Evolutionary conservation across 2,888 invertebrate species (phyloP), one percentile per base, ranked within the genome.

Genomic region (Noctua janthina): DNA sequence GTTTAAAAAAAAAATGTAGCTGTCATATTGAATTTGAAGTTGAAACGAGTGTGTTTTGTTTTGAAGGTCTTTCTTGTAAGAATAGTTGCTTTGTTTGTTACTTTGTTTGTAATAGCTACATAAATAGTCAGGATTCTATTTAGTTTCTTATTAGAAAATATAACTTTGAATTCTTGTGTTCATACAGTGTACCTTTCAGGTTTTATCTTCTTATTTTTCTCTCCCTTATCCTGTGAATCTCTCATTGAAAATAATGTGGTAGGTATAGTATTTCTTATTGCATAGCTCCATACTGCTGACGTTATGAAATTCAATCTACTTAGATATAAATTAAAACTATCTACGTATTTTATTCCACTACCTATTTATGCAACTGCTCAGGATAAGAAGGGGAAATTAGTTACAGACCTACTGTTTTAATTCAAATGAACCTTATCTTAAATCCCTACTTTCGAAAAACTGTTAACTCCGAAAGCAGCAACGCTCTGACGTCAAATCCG

Each of bases 21-120:
- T 72, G 82, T 82, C 82, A 82, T 74, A 74, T 64, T 82, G 35
- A 11, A n/a, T 86, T 83, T 74, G 51, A 83, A 68, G 73, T 84
- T 86, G 17, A 83, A 88, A 59, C 78, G 56, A 75, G 35, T 71
- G n/a, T 49, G 74, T 74, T 77, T 74, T 74, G 59, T 76, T 71
- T 71, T 54, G 7, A 56, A 74, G 0, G 15, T 49, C 1, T 49
- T 81, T 39, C 29, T 3, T 11, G 17, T 13, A 49, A 43, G 6
- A 29, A 17, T 49, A 49, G 35, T 64, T 49, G 23, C 8, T 69
- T 62, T 54, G 35, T 62, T 82, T n/a, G 4, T 62, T 73, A 62
- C 29, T 69, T 29, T 17, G 46, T 82, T 54, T 39, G 6, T 35
- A 62, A 67, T 29, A 62, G n/a, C 74, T 49, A 15, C 20, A 46